Evolutionary conservation across 2,888 invertebrate species (phyloP), one percentile per base, ranked within the genome.

Genomic region (Chrysolina americana): DNA sequence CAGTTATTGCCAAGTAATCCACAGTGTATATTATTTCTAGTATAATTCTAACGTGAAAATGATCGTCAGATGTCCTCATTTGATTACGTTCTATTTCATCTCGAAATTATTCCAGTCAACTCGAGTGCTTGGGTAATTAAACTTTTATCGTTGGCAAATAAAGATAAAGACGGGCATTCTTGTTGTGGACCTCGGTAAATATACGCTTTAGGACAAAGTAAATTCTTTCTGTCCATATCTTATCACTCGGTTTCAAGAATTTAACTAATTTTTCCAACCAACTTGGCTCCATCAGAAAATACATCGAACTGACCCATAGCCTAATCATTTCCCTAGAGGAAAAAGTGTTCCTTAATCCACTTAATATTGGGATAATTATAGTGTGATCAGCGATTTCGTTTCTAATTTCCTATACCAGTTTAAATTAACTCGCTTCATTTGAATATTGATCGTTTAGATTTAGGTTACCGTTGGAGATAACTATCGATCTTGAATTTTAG

Each of bases 401-500:
- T n/a, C 13, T 47, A 50, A 44, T 9, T 50, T n/a, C 21, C 4
- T 65, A n/a, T n/a, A 6, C 9, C 44, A 17, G 23, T 23, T 47
- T 6, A 48, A 47, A 47, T 28, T 65, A 65, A 10, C 47, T 47
- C 21, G 19, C 41, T 41, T 48, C 48, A 66, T 66, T 66, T 66
- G 19, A 66, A 66, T 66, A 66, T 66, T 36, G 36, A 66, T 66
- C 13, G 36, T 19, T 19, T 21, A 41, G 36, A 66, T 66, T 53
- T 19, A 50, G 50, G 66, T 66, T 66, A 50, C 10, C n/a, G 23
- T 19, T 48, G 48, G 17, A 65, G 65, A 28, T 65, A 66, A 50
- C 41, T 53, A 66, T 66, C 15, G 66, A 66, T 66, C 9, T 11
- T 65, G 13, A 15, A 41, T 66, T 28, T 41, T 36, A 23, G 28